Percentiles rank a stretch among this genome's conserved stretches.
These are phyloP conservation scores for Hylomyscus alleni DNA, from an alignment of 2,797 vertebrate species.

Conservation along the genomic window DNA sequence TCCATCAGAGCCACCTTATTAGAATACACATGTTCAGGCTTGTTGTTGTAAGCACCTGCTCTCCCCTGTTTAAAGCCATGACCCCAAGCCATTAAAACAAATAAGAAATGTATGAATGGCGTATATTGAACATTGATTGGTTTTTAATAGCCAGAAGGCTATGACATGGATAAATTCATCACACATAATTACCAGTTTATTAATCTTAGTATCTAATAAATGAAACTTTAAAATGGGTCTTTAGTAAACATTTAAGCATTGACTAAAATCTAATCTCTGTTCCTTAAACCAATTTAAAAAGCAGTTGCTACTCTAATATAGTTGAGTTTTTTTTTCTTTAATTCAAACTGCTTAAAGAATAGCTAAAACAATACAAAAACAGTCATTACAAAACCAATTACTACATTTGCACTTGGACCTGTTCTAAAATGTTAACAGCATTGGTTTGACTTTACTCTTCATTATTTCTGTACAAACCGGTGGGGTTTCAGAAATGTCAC, in stretches of 20 bases:
- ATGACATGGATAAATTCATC: neutral
- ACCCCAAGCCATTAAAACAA: neutral
- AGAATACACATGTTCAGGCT: neutral
- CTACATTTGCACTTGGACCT: neutral
- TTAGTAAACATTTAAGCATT: slow-evolving; percentile 65
- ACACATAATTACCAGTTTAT: neutral
- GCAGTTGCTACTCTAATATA: slow-evolving; percentile 37
- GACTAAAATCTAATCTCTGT: slow-evolving; percentile 69
- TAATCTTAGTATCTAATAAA: slow-evolving; percentile 50
- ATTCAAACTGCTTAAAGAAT: slow-evolving; percentile 15
- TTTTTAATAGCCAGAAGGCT: neutral
- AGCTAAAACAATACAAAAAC: slow-evolving; percentile 56
- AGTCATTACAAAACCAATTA: slow-evolving; percentile 41
- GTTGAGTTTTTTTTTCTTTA: neutral
- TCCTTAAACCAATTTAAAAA: slow-evolving; percentile 61
- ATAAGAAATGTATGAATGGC: neutral
- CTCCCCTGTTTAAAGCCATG: neutral
- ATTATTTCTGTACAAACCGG: neutral
- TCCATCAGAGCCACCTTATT: neutral
- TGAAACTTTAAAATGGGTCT: slow-evolving; percentile 57
- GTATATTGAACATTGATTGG: neutral
- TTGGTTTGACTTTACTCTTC: slow-evolving; percentile 48
- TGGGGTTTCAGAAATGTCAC: slow-evolving; percentile 56
- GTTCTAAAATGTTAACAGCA: neutral
- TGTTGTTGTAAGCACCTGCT: neutral